Evolutionary conservation across 2,113 vertebrate genomes (phyloP), one percentile per base, ranked within the genome.

Genomic region (Oncorhynchus clarkii): DNA sequence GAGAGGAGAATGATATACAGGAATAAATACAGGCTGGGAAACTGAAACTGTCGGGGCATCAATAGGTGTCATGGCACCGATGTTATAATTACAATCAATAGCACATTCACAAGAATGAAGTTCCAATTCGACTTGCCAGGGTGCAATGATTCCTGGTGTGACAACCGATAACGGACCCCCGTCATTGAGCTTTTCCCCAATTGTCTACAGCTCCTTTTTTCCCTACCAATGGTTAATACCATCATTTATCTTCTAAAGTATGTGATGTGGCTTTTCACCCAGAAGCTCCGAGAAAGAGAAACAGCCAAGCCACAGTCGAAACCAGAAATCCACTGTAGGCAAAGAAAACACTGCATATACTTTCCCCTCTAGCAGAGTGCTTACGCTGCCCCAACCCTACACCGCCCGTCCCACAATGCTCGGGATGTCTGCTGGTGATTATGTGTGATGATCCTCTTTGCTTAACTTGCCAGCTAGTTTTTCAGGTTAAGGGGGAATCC

Each of bases 311-410:
- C 90, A 20, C 91, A 91, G 88, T 89, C 82, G 87, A 90, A 82
- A 85, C 86, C 89, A 84, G 83, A 81, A 82, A 88, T 87, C 92
- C 91, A 91, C 90, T 86, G 88, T 86, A 88, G 89, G 91, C 86
- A 89, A 90, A 88, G 90, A 92, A 91, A 92, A 89, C 85, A 90
- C 29, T 71, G 85, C 70, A 16, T 88, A 91, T 89, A 86, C 90
- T 83, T 82, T 83, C 82, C 78, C n/a, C 48, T 18, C 51, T 13
- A 82, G 78, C 82, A 80, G 86, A 80, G 84, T 80, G 87, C 82
- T 82, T 77, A 82, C 54, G 71, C 78, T 71, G 77, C 73, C 80
- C 83, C 84, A 83, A 22, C 77, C 31, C 1, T 26, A 34, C 31
- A 29, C 66, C 13, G 1, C 2, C 66, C 67, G 62, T 82, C 78